phyloP scores from a whole-genome alignment of 2,797 vertebrate genomes.

The Galagoides demidoff region DNA sequence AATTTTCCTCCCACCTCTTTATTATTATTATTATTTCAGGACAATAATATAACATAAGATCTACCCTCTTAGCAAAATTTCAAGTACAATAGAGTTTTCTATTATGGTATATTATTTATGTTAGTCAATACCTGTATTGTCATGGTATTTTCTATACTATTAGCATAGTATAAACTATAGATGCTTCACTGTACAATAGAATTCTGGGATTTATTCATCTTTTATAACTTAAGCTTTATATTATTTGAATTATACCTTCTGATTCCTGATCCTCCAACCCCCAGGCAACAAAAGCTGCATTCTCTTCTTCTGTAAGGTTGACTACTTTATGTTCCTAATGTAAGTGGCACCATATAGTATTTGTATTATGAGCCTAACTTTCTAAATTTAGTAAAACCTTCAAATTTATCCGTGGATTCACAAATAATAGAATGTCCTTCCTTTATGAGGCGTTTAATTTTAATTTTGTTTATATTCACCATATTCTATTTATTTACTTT shows the following conservation, averaged over 20 bases:
- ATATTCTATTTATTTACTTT: not conserved
- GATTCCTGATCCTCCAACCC: not conserved
- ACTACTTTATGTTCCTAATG: not conserved
- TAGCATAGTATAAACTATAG: not conserved
- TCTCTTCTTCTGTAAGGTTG: not conserved
- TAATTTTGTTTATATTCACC: not conserved
- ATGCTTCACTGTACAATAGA: not conserved
- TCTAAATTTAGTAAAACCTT: not conserved
- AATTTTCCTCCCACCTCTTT: not conserved
- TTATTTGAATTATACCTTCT: not conserved
- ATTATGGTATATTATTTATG: not conserved
- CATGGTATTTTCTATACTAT: not conserved
- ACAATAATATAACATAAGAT: not conserved
- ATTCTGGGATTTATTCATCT: not conserved
- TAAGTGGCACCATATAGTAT: no score
- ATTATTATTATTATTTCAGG: not conserved
- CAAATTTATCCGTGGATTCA: not conserved
- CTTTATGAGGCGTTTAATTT: not conserved
- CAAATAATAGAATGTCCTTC: not conserved
- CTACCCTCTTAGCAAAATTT: not conserved
- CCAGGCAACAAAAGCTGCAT: not conserved
- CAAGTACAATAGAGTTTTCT: not conserved
- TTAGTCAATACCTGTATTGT: not conserved
- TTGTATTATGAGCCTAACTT: not conserved
- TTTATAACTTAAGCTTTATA: not conserved